A percentile compares a stretch with the other conserved stretches of the same genome.
These are phyloP conservation scores for Manis javanica DNA, from an alignment of 2,797 vertebrate genomes.

Conservation along the genomic window DNA sequence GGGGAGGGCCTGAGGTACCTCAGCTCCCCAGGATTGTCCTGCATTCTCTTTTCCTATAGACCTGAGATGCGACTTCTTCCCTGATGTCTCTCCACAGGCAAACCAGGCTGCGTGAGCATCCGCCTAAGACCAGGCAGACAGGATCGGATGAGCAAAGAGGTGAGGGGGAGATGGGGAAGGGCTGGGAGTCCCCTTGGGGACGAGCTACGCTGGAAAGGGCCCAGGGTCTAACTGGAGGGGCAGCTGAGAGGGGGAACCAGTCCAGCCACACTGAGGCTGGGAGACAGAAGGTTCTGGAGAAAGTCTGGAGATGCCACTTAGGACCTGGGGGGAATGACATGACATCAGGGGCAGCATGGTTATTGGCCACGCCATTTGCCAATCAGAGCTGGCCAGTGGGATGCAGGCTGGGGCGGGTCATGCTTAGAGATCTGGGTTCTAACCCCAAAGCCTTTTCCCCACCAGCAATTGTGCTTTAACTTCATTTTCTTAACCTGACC, in stretches of 20 bases:
- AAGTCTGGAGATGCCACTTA: neutral
- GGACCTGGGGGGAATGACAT: neutral
- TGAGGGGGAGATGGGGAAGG: neutral
- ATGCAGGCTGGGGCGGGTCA: neutral
- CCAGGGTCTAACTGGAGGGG: neutral
- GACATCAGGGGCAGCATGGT: neutral
- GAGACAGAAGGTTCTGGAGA: neutral
- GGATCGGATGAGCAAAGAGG: neutral
- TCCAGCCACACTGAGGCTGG: no score
- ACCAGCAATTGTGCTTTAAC: neutral
- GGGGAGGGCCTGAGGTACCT: neutral
- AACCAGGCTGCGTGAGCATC: neutral
- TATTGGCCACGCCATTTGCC: neutral
- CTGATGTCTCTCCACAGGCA: neutral
- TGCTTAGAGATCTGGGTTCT: neutral
- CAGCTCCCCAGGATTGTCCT: neutral
- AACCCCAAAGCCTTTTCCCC: neutral
- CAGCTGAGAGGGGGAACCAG: neutral
- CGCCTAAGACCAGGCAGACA: neutral
- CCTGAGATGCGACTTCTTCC: neutral
- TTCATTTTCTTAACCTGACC: fast-evolving
- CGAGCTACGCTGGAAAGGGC: neutral
- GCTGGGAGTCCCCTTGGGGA: neutral
- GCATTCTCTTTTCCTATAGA: neutral
- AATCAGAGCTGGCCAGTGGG: neutral